phyloP scores from a whole-genome alignment of 2,888 invertebrate genomes.

The Crematogaster levior region DNA sequence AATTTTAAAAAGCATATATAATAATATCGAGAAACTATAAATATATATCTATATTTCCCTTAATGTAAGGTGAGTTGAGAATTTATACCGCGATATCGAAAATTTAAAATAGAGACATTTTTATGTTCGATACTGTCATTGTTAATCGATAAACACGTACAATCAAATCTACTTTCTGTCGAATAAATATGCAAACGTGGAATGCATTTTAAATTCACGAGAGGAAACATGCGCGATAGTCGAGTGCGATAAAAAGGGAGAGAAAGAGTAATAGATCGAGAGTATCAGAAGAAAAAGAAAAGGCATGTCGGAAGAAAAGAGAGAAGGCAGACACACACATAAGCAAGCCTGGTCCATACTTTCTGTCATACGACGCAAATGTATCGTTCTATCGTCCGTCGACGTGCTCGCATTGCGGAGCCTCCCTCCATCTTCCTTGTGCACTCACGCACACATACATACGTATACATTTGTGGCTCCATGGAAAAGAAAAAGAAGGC shows the following conservation, averaged over 20 bases:
- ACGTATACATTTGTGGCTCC: not conserved
- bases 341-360: constrained; percentile 61
- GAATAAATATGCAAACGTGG: constrained; percentile 12
- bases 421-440: not conserved
- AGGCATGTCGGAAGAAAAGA: constrained; percentile 2
- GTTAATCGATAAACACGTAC: constrained; percentile 21
- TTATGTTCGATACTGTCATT: not conserved
- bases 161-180: not conserved
- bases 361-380: constrained; percentile 68
- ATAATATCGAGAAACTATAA: not conserved
- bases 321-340: constrained; percentile 19
- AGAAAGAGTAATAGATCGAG: not conserved
- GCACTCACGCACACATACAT: constrained; percentile 15
- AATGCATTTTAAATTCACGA: constrained; percentile 8
- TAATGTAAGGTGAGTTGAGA: not conserved
- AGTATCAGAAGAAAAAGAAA: not conserved
- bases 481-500: not conserved
- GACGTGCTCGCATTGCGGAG: constrained; percentile 48
- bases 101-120: not conserved
- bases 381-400: constrained; percentile 65
- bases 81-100: not conserved
- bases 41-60: not conserved
- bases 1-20: not conserved
- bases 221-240: not conserved
- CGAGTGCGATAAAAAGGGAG: not conserved